Evolutionary conservation across 2,797 vertebrate species (phyloP).

Genomic region (Ptychadena robeensis): DNA sequence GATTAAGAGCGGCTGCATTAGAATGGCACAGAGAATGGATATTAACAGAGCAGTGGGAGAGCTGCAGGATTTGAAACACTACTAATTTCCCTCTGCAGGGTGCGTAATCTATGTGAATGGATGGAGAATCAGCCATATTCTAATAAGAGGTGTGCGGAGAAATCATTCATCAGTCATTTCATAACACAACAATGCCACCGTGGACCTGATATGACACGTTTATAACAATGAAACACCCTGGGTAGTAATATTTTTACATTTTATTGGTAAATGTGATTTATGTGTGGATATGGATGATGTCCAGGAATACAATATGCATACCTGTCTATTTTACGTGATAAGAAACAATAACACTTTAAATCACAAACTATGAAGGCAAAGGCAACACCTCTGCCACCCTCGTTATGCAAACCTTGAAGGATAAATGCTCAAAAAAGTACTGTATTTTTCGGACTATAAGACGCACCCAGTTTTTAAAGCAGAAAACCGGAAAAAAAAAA

Average conservation of each 20-base stretch:
- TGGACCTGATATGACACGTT: background rate
- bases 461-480: too few species aligned
- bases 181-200: too few species aligned
- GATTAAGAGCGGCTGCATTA: conserved; percentile 37
- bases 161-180: background rate
- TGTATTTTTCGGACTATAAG: too few species aligned
- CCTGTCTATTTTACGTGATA: too few species aligned
- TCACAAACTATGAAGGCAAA: too few species aligned
- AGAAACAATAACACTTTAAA: too few species aligned
- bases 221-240: background rate
- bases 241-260: background rate
- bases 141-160: background rate
- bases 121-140: background rate
- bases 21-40: conserved; percentile 48
- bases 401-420: too few species aligned
- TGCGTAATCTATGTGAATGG: conserved; percentile 17
- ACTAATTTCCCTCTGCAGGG: conserved; percentile 46
- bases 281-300: background rate
- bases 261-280: background rate
- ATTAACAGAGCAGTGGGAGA: conserved; percentile 44
- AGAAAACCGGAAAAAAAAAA: too few species aligned
- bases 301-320: background rate
- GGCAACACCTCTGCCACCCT: too few species aligned
- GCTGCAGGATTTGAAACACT: conserved; percentile 15
- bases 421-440: too few species aligned